Evolutionary conservation across 1,140 invertebrate species (phyloP).

Genomic region (Drosophila elegans): DNA sequence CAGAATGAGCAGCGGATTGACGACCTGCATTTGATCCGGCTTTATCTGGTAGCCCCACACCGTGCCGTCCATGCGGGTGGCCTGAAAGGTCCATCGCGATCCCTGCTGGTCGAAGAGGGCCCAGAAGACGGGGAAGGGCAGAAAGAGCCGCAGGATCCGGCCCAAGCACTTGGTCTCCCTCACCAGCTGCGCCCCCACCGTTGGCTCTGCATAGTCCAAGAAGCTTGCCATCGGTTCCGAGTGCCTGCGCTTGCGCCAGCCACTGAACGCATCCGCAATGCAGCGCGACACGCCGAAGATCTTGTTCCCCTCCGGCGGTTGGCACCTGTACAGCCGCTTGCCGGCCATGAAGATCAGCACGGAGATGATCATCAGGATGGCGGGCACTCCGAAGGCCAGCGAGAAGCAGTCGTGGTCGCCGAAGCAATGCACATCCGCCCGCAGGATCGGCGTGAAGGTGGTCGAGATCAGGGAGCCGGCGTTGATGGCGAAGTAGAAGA

Average conservation of each 20-base stretch:
- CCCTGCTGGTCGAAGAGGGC: slow-evolving; percentile 94
- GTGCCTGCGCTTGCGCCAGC: slow-evolving; percentile 86
- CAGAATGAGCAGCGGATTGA: slow-evolving; percentile 95
- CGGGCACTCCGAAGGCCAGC: slow-evolving; percentile 96
- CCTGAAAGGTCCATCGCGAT: slow-evolving; percentile 98
- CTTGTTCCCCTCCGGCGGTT: slow-evolving; percentile 93
- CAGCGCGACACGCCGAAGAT: slow-evolving; percentile 91
- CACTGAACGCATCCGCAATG: slow-evolving; percentile 87
- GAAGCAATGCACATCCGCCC: slow-evolving; percentile 93
- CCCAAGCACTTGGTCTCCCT: slow-evolving; percentile 89
- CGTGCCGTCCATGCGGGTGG: slow-evolving; percentile 94
- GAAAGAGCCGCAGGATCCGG: slow-evolving; percentile 89
- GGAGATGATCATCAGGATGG: slow-evolving; percentile 93
- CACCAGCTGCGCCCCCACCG: slow-evolving; percentile 88
- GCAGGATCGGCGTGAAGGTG: slow-evolving; percentile 94
- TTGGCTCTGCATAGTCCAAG: slow-evolving; percentile 92
- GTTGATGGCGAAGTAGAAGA: slow-evolving; percentile 98
- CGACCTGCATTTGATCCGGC: slow-evolving; percentile 95
- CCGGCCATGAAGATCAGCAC: slow-evolving; percentile 94
- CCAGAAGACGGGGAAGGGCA: slow-evolving; percentile 94
- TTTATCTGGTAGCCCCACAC: slow-evolving; percentile 89
- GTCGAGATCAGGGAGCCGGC: slow-evolving; percentile 96
- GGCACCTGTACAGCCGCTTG: slow-evolving; percentile 90
- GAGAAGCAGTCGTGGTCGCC: slow-evolving; percentile 93
- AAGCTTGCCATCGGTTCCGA: slow-evolving; percentile 87